Evolutionary conservation across 64 coral and sea anemone species (phyloP).

Genomic region (Pachyseris speciosa): DNA sequence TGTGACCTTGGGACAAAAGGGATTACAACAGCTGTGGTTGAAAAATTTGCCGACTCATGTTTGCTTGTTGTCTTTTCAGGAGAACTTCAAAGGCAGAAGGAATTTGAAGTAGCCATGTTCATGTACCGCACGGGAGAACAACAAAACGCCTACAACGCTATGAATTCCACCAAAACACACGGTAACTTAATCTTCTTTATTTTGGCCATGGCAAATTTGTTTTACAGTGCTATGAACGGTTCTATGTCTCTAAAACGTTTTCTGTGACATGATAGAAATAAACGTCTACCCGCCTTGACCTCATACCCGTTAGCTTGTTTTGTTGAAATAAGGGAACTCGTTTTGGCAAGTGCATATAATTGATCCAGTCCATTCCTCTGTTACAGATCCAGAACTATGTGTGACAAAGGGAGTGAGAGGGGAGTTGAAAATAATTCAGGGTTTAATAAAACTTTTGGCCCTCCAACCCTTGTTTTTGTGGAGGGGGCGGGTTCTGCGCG

Average conservation of each 20-base stretch:
- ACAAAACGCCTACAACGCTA: slow-evolving; percentile 80
- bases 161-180: slow-evolving; percentile 47
- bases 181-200: background rate
- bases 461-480: no score
- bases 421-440: no score
- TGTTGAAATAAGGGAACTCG: no score
- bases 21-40: background rate
- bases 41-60: background rate
- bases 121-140: slow-evolving; percentile 96
- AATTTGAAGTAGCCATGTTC: slow-evolving; percentile 97
- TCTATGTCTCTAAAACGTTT: background rate
- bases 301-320: no score
- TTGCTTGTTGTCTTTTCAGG: slow-evolving; percentile 35
- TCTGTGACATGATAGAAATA: no score
- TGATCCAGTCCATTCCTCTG: no score
- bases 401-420: no score
- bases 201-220: background rate
- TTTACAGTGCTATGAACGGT: background rate
- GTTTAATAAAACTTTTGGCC: no score
- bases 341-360: no score
- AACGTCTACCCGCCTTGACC: no score
- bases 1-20: background rate
- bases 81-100: slow-evolving; percentile 89
- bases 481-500: no score
- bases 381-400: no score